Evolutionary conservation across 2,888 invertebrate species (phyloP).

Genomic region (Drosophila melanosoma): DNA sequence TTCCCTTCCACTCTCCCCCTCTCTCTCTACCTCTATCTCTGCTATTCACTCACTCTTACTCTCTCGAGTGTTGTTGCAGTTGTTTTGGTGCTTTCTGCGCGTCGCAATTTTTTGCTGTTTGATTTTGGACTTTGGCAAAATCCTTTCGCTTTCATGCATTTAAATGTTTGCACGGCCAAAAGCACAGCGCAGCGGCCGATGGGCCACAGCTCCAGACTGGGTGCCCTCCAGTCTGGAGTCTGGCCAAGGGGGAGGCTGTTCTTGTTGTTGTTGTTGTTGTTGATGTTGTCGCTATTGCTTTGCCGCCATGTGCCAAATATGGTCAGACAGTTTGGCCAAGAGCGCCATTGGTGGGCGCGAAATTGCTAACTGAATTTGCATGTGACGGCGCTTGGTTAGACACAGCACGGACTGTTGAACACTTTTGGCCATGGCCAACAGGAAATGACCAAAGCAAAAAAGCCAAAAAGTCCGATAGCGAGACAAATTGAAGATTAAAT

Average conservation of each 20-base stretch:
- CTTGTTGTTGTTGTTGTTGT: slow-evolving; percentile 8
- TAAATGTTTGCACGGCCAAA: slow-evolving; percentile 73
- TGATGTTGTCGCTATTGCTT: slow-evolving; percentile 19
- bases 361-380: slow-evolving; percentile 63
- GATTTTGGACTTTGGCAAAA: slow-evolving; percentile 80
- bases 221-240: slow-evolving; percentile 5
- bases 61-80: slow-evolving; percentile 10
- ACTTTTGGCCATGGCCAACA: slow-evolving; percentile 33
- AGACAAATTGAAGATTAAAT: slow-evolving; percentile 58
- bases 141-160: slow-evolving; percentile 85
- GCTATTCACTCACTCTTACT: slow-evolving; percentile 9
- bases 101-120: slow-evolving; percentile 73
- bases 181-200: slow-evolving; percentile 48
- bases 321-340: slow-evolving; percentile 66
- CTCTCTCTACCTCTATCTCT: neutral
- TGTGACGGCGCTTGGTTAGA: slow-evolving; percentile 24
- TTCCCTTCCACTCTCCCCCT: neutral
- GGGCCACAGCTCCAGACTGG: slow-evolving; percentile 12
- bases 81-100: slow-evolving; percentile 57
- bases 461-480: slow-evolving; percentile 9
- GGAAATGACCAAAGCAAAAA: slow-evolving; percentile 42
- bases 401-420: slow-evolving; percentile 23
- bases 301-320: slow-evolving; percentile 57
- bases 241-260: slow-evolving; percentile 12
- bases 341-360: slow-evolving; percentile 53